Evolutionary conservation across 2,113 vertebrate genomes (phyloP), one percentile per base, ranked within the genome.

Genomic region (Syngnathus floridae): DNA sequence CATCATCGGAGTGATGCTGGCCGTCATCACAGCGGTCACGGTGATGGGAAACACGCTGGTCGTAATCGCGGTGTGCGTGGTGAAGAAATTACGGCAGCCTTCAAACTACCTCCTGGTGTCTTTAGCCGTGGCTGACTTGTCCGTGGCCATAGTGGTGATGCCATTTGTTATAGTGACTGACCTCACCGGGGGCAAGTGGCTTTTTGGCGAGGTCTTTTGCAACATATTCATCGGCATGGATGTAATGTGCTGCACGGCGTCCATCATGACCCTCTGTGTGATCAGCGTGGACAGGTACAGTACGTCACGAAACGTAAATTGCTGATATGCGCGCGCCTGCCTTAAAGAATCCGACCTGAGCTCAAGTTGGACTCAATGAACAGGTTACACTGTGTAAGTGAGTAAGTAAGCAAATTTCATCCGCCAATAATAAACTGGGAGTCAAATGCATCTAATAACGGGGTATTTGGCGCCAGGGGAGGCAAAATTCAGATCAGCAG

Each of bases 201-300:
- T 92, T 13, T 92, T 92, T 74, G 91, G 91, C 56, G 88, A 90
- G 49, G 81, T 90, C 35, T 92, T 92, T 83, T 92, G 91, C 77
- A 92, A 92, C 82, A 90, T 92, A 70, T 92, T 92, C 79, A 92
- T 92, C 67, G 90, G 81, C 31, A 92, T 92, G 91, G 91, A 92
- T 85, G 91, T 92, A 64, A 92, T 92, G 90, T 92, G 91, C 80
- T 92, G 91, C 83, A 92, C 91, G 1, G 91, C 91, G 61, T 92
- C 90, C 41, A 92, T 92, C 73, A 91, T 92, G 91, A 92, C 91
- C 62, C 81, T 92, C 69, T 92, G 91, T 45, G 90, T 92, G 71
- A 92, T 92, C 85, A 92, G 91, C 80, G 91, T 92, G 56, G 91
- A 92, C 68, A 88, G 91, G 91, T 92, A 63, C 87, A 64, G 81